Conservation (phyloP, 2,888 invertebrate genomes). For the Aphidius colemani region DNA sequence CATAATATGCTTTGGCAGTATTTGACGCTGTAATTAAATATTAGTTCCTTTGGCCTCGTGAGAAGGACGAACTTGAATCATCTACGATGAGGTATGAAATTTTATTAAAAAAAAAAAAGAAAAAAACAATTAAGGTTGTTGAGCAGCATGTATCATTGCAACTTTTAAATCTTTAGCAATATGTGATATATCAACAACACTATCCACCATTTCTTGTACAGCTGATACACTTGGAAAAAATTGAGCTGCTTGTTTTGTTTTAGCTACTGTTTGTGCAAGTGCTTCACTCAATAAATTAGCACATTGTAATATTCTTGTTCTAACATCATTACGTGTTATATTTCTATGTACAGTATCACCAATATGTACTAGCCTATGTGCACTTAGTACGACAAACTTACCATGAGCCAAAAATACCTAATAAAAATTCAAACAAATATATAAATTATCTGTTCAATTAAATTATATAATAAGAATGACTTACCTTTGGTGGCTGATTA, state of each 20-base stretch:
- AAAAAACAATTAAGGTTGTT: slow-evolving; percentile 48
- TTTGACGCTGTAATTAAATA: slow-evolving; percentile 26
- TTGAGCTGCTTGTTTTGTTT: slow-evolving; percentile 88
- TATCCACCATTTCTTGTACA: slow-evolving; percentile 92
- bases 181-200: slow-evolving; percentile 83
- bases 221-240: slow-evolving; percentile 90
- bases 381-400: slow-evolving; percentile 92
- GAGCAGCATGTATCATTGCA: slow-evolving; percentile 73
- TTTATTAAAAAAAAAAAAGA: neutral
- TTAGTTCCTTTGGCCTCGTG: slow-evolving; percentile 1
- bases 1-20: slow-evolving; percentile 39
- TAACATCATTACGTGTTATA: slow-evolving; percentile 74
- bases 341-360: slow-evolving; percentile 92
- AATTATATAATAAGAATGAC: slow-evolving; percentile 23
- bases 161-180: slow-evolving; percentile 81
- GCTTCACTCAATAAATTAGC: slow-evolving; percentile 83
- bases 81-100: slow-evolving; percentile 4
- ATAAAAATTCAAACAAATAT: neutral
- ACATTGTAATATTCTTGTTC: slow-evolving; percentile 74
- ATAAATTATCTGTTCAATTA: neutral
- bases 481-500: slow-evolving; percentile 87
- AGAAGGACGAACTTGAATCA: slow-evolving; percentile 11
- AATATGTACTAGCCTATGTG: slow-evolving; percentile 91
- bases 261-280: slow-evolving; percentile 79
- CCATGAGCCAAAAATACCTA: slow-evolving; percentile 85